phyloP scores from a whole-genome alignment of 2,113 vertebrate genomes.

The Cyprichromis sp. region DNA sequence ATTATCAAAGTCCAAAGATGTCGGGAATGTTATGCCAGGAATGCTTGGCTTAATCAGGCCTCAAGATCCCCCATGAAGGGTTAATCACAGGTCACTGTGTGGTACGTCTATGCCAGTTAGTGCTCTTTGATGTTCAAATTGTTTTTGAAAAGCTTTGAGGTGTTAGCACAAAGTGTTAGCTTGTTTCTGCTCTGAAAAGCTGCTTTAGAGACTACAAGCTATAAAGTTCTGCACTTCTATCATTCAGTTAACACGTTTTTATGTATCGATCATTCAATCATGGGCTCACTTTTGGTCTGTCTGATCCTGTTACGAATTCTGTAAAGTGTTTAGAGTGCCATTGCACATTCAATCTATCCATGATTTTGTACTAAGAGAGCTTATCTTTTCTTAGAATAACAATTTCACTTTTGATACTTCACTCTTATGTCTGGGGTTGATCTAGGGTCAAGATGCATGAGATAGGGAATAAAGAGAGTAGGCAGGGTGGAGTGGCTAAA shows the following conservation, averaged over 20 bases:
- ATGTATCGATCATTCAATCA: not conserved
- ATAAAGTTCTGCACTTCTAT: not conserved
- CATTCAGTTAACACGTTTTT: not conserved
- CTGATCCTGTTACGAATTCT: not conserved
- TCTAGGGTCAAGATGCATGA: fast-evolving
- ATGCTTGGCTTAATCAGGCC: not conserved
- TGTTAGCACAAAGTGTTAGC: not conserved
- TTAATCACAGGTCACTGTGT: not conserved
- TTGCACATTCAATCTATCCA: not conserved
- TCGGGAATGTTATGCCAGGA: not conserved
- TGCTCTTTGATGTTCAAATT: not conserved
- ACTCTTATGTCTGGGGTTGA: not conserved
- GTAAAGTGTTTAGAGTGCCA: not conserved
- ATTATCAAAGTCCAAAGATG: not conserved
- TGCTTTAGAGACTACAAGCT: not conserved
- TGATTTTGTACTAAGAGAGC: not conserved
- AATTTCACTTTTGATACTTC: not conserved
- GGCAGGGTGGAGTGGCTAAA: not conserved
- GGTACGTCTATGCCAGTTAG: not conserved
- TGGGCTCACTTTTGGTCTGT: not conserved
- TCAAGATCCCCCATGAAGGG: not conserved
- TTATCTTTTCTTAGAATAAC: not conserved
- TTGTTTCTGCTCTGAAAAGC: not conserved
- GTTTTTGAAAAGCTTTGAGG: not conserved
- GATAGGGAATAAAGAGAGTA: not conserved